Percentiles rank a stretch among this genome's conserved stretches.
Evolutionary conservation across 1,140 invertebrate species (phyloP).

Genomic region (silkworm (Bombyx mori)): ASM3026992v2 NC_085109.1:7089501-7090000

Average conservation of each 20-base stretch:
- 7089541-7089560: slow-evolving; percentile 31
- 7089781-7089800: slow-evolving; percentile 28
- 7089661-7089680: slow-evolving; percentile 40
- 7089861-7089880: slow-evolving; percentile 61
- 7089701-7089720: slow-evolving; percentile 57
- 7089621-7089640: slow-evolving; percentile 28
- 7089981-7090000: slow-evolving; percentile 42
- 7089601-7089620: slow-evolving; percentile 30
- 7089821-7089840: slow-evolving; percentile 62
- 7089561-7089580: slow-evolving; percentile 25
- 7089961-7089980: slow-evolving; percentile 55
- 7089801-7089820: slow-evolving; percentile 71
- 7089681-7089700: slow-evolving; percentile 36
- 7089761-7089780: neutral
- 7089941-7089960: slow-evolving; percentile 45
- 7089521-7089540: neutral
- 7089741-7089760: neutral
- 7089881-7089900: slow-evolving; percentile 56
- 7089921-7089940: slow-evolving; percentile 56
- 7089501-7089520: no score
- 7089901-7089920: slow-evolving; percentile 63
- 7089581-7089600: slow-evolving; percentile 26
- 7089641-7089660: slow-evolving; percentile 47
- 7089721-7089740: slow-evolving; percentile 8
- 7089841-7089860: slow-evolving; percentile 57